Evolutionary conservation across 2,888 invertebrate genomes (phyloP).

Genomic region (Cactoblastis cactorum): DNA sequence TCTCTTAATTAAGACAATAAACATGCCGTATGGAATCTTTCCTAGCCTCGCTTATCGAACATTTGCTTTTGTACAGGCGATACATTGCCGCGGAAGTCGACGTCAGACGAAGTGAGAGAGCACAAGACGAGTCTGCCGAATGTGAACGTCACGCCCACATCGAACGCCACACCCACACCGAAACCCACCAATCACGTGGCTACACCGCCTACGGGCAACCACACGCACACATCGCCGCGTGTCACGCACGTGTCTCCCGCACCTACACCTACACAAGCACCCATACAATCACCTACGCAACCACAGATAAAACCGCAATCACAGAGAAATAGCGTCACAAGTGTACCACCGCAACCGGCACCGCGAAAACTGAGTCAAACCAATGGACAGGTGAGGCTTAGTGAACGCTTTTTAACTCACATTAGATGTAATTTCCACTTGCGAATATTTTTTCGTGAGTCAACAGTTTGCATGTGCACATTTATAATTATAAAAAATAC

Average conservation of each 20-base stretch:
- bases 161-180: conserved; percentile 37
- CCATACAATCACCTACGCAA: conserved; percentile 22
- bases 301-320: conserved; percentile 23
- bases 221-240: conserved; percentile 38
- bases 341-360: conserved; percentile 66
- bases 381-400: conserved; percentile 64
- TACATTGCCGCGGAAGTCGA: conserved; percentile 56
- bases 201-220: conserved; percentile 39
- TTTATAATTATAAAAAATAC: no score
- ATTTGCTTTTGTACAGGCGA: conserved; percentile 45
- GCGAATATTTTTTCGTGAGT: not conserved
- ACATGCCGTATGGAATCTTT: no score
- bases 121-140: conserved; percentile 61
- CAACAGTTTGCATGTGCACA: no score
- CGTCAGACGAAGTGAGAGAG: conserved; percentile 70
- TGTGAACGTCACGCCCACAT: conserved; percentile 45
- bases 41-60: not conserved
- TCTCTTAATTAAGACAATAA: no score
- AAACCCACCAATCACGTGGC: conserved; percentile 48
- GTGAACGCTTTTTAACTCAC: conserved; percentile 17
- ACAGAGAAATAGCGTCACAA: conserved; percentile 36
- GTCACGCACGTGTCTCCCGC: conserved; percentile 23
- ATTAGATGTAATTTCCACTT: not conserved
- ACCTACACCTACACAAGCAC: conserved; percentile 26
- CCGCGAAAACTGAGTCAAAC: conserved; percentile 68